Percentiles rank a stretch among this genome's conserved stretches.
These are phyloP conservation scores for Lagenorhynchus albirostris DNA, from an alignment of 2,113 vertebrate genomes.

Conservation along the genomic window DNA sequence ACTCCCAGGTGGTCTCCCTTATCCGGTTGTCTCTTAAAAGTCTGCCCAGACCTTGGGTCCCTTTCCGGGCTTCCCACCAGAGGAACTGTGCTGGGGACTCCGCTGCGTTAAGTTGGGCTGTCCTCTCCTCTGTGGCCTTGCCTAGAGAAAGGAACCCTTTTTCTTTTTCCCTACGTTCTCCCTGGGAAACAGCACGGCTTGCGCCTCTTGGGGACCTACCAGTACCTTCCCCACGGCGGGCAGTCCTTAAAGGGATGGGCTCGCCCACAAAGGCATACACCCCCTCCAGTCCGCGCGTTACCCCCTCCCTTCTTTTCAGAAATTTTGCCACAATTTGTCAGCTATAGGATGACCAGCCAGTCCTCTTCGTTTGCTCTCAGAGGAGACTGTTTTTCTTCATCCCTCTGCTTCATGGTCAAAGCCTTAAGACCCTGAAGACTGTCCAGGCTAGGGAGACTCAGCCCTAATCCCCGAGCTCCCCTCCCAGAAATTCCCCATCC, in stretches of 20 bases:
- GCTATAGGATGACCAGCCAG: background rate
- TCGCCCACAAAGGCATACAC: conserved; percentile 36
- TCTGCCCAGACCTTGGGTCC: background rate
- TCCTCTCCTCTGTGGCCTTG: background rate
- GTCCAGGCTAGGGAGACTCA: background rate
- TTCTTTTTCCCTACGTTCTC: background rate
- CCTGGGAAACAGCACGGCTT: background rate
- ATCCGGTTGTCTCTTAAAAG: conserved; percentile 20
- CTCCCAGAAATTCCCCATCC: conserved; percentile 46
- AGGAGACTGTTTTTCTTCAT: background rate
- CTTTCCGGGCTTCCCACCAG: background rate
- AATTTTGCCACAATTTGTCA: conserved; percentile 25
- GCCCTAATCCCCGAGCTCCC: background rate
- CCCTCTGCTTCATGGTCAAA: background rate
- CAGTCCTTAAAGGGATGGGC: conserved; percentile 2
- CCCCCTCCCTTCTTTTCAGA: background rate
- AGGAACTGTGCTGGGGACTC: background rate
- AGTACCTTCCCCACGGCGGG: background rate
- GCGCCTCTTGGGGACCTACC: background rate
- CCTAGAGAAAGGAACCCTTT: background rate
- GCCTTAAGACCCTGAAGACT: background rate
- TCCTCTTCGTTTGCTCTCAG: background rate
- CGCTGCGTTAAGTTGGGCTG: background rate
- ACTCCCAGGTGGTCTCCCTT: conserved; percentile 25
- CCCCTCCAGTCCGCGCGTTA: background rate